These are phyloP conservation scores for Botia kubotai DNA, from an alignment of 2,797 vertebrate species.

Conservation along the genomic window DNA sequence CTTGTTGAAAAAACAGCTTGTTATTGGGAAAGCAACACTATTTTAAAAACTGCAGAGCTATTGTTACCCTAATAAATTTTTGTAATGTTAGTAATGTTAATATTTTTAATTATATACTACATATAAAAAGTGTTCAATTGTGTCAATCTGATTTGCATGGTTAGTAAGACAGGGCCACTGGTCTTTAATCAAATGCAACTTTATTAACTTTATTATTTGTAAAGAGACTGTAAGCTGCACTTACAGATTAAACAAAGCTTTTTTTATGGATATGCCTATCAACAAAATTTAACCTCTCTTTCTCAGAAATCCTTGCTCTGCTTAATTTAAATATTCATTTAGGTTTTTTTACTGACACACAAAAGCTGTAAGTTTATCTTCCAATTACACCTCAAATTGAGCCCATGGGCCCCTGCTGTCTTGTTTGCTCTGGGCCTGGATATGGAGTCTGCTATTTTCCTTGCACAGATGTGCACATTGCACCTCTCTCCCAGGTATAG, in stretches of 20 bases:
- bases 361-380: conserved; percentile 52
- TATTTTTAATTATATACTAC: background rate
- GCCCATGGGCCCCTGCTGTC: conserved; percentile 53
- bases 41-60: background rate
- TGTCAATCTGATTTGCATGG: background rate
- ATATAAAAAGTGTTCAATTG: background rate
- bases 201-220: background rate
- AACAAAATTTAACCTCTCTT: conserved; percentile 18
- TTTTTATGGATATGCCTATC: conserved; percentile 8
- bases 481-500: conserved; percentile 35
- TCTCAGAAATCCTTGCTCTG: conserved; percentile 9
- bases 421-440: conserved; percentile 55
- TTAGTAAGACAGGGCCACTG: background rate
- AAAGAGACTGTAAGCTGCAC: background rate
- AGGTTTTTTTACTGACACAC: conserved; percentile 34
- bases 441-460: conserved; percentile 48
- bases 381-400: conserved; percentile 63
- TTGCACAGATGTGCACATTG: conserved; percentile 55
- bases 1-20: background rate
- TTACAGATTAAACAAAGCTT: background rate
- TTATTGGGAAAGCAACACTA: background rate
- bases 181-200: background rate
- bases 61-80: background rate
- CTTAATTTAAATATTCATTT: conserved; percentile 15
- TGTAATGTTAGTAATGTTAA: background rate